These are phyloP conservation scores for Streblospio benedicti DNA, from an alignment of 1,140 invertebrate genomes.

Conservation along the genomic window DNA sequence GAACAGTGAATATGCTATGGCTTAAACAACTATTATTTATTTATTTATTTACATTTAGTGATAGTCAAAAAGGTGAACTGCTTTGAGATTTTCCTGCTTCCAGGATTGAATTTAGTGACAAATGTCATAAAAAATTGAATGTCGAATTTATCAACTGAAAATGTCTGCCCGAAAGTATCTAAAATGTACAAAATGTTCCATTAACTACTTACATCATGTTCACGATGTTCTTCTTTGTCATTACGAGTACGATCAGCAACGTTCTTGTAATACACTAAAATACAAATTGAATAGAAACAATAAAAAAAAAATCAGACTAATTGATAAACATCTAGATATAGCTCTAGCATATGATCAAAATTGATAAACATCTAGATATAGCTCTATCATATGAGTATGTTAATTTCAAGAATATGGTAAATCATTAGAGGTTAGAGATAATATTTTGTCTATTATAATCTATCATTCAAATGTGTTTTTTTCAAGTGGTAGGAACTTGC, in stretches of 20 bases:
- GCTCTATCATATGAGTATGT: neutral
- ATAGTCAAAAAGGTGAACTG: too few relatives aligned
- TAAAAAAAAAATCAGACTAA: neutral
- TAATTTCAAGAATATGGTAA: too few relatives aligned
- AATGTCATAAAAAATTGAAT: neutral
- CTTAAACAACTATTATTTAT: too few relatives aligned
- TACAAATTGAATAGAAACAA: constrained; percentile 4
- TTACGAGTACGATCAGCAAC: constrained; percentile 34
- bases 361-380: neutral
- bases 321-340: neutral
- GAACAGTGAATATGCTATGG: too few relatives aligned
- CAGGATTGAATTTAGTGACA: neutral
- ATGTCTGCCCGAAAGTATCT: neutral
- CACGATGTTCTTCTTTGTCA: constrained; percentile 32
- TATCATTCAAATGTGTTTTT: too few relatives aligned
- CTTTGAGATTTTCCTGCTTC: too few relatives aligned
- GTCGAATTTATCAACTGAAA: neutral
- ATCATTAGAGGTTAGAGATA: too few relatives aligned
- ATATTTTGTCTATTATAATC: too few relatives aligned
- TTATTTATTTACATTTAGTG: too few relatives aligned
- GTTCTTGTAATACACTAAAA: constrained; percentile 39
- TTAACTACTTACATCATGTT: constrained; percentile 30
- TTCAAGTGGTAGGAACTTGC: too few relatives aligned
- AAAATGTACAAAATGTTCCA: neutral
- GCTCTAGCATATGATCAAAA: neutral